Evolutionary conservation across 2,888 invertebrate species (phyloP).

Genomic region (Oscheius myriophilus): DNA sequence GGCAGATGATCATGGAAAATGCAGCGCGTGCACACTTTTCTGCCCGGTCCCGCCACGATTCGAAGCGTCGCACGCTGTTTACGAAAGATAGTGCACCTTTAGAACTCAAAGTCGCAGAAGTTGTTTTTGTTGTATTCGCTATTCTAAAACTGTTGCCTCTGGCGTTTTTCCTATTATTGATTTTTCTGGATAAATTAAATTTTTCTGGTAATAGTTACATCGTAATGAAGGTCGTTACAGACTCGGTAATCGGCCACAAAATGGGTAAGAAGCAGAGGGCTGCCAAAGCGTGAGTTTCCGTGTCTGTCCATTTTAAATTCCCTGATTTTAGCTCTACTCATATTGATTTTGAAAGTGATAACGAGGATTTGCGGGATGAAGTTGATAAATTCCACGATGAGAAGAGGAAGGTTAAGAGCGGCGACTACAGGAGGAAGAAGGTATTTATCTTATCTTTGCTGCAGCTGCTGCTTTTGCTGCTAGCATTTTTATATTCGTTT

Average conservation of each 20-base stretch:
- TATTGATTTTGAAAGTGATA: constrained; percentile 50
- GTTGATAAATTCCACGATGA: constrained; percentile 61
- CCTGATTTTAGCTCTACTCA: constrained; percentile 35
- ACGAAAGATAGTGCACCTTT: not conserved
- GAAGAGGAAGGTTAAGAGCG: constrained; percentile 32
- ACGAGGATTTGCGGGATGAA: constrained; percentile 62
- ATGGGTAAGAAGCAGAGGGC: not conserved
- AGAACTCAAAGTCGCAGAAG: not conserved
- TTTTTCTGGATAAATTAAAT: no score
- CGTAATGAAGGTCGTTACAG: no score
- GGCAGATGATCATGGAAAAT: no score
- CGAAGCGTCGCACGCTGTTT: not conserved
- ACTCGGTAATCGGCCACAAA: not conserved
- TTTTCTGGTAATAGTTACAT: no score
- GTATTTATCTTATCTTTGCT: not conserved
- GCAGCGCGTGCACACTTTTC: no score
- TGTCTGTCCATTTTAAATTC: not conserved
- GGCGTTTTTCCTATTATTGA: no score
- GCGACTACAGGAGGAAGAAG: constrained; percentile 13
- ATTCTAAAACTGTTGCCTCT: no score
- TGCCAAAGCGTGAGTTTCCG: constrained; percentile 15
- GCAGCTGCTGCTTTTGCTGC: no score
- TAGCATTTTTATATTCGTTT: not conserved
- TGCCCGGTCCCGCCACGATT: not conserved
- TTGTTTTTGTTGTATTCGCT: no score